Percentiles rank a stretch among this genome's conserved stretches.
These are phyloP conservation scores for Oostethus manadensis DNA, from an alignment of 2,113 vertebrate genomes.

Conservation along the genomic window DNA sequence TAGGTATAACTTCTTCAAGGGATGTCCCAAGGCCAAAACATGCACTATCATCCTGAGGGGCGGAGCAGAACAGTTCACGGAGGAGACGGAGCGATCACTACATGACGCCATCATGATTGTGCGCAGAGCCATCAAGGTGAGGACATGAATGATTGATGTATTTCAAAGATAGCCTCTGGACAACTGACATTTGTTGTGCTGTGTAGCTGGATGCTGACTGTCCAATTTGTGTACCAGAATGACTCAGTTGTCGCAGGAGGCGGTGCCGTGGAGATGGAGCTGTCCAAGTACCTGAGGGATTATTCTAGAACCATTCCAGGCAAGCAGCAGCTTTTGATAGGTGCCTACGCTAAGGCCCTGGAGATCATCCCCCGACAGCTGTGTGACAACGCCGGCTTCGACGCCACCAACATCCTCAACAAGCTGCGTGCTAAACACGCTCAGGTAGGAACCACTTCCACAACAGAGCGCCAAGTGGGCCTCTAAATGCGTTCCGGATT, in stretches of 20 bases:
- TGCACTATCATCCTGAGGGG: slow-evolving; percentile 95
- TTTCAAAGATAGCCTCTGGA: neutral
- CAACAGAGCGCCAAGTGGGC: neutral
- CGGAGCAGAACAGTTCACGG: slow-evolving; percentile 95
- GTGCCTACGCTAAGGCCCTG: slow-evolving; percentile 92
- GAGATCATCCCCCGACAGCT: slow-evolving; percentile 96
- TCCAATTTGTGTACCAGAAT: slow-evolving; percentile 68
- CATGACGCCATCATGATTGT: slow-evolving; percentile 99
- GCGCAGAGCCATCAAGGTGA: slow-evolving; percentile 92
- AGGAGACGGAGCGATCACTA: slow-evolving; percentile 93
- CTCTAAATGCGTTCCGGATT: neutral
- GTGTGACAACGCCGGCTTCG: slow-evolving; percentile 96
- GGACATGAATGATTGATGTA: slow-evolving; percentile 9
- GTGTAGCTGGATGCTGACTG: neutral
- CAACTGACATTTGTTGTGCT: neutral
- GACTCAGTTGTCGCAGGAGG: slow-evolving; percentile 92
- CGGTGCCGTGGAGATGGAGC: slow-evolving; percentile 97
- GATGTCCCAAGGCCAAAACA: slow-evolving; percentile 90
- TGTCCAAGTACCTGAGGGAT: slow-evolving; percentile 90
- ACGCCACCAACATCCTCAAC: slow-evolving; percentile 98
- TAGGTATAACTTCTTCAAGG: slow-evolving; percentile 95
- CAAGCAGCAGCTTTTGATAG: slow-evolving; percentile 95
- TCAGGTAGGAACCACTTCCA: slow-evolving; percentile 70
- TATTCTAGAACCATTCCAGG: slow-evolving; percentile 95
- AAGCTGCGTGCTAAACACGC: slow-evolving; percentile 95